Percentiles rank a stretch among this genome's conserved stretches.
phyloP scores from a whole-genome alignment of 2,888 invertebrate species.

The Drosophila ustulata region DNA sequence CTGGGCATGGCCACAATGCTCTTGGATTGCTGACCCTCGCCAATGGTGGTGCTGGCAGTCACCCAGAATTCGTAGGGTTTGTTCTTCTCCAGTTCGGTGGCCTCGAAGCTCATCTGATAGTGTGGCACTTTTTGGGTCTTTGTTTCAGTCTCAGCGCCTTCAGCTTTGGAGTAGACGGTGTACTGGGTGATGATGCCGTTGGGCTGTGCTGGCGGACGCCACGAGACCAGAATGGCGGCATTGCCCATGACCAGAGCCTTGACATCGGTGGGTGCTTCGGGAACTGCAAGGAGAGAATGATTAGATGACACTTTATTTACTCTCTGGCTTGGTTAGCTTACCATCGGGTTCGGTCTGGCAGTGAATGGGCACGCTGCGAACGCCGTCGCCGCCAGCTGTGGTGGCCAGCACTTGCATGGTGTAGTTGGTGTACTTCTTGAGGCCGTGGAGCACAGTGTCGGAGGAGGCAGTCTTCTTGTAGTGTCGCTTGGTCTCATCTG shows the following conservation, averaged over 20 bases:
- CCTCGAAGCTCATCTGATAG: slow-evolving; percentile 94
- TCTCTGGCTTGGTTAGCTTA: slow-evolving; percentile 82
- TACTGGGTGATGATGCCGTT: slow-evolving; percentile 97
- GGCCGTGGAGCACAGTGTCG: slow-evolving; percentile 96
- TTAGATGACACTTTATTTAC: not conserved
- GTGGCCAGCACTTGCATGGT: slow-evolving; percentile 98
- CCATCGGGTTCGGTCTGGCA: slow-evolving; percentile 98
- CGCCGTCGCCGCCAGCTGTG: slow-evolving; percentile 97
- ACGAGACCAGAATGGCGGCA: slow-evolving; percentile 96
- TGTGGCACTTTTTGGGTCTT: slow-evolving; percentile 92
- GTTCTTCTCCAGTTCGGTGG: slow-evolving; percentile 92
- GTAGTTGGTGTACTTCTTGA: slow-evolving; percentile 98
- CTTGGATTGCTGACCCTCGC: slow-evolving; percentile 96
- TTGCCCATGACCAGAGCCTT: slow-evolving; percentile 97
- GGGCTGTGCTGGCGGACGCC: slow-evolving; percentile 96
- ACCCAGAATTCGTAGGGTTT: slow-evolving; percentile 97
- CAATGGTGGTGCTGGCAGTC: slow-evolving; percentile 96
- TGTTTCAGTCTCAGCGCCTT: slow-evolving; percentile 88
- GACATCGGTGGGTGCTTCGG: slow-evolving; percentile 96
- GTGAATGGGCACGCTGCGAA: slow-evolving; percentile 90
- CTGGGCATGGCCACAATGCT: slow-evolving; percentile 94
- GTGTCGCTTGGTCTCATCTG: slow-evolving; percentile 95
- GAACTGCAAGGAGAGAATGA: slow-evolving; percentile 87
- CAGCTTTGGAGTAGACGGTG: slow-evolving; percentile 94
- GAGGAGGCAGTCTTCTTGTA: slow-evolving; percentile 96